Percentiles rank a stretch among this genome's conserved stretches.
Conservation (phyloP, 2,113 vertebrate genomes). For the Merops nubicus region DNA sequence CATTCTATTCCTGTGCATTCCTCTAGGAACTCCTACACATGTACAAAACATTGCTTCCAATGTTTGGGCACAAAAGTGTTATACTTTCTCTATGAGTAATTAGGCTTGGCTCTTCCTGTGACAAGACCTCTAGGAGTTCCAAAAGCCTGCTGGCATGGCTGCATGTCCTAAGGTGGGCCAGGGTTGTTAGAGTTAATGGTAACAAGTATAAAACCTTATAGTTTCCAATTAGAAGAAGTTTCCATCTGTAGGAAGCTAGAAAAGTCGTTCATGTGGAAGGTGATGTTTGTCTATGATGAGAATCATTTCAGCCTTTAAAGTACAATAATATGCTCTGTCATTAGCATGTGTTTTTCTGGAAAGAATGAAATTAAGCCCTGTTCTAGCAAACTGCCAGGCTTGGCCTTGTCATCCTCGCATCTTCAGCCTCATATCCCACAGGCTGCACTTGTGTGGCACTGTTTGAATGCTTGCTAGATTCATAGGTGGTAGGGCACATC, state of each 20-base stretch:
- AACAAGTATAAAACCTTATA: background rate
- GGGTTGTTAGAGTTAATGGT: background rate
- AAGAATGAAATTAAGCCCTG: background rate
- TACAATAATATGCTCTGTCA: accelerated
- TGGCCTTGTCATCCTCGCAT: background rate
- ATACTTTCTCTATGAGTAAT: background rate
- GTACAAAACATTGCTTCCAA: background rate
- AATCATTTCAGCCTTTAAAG: background rate
- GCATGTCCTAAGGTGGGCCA: background rate
- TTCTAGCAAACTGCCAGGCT: background rate
- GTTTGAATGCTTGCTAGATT: background rate
- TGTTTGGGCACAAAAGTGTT: background rate
- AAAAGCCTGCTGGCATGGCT: background rate
- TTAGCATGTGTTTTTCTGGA: background rate
- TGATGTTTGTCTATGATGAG: background rate
- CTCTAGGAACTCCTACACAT: background rate
- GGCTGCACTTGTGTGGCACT: background rate
- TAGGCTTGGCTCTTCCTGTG: background rate
- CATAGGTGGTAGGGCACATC: background rate
- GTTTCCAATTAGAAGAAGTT: background rate
- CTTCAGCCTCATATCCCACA: background rate
- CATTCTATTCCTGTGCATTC: background rate
- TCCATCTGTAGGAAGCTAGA: background rate
- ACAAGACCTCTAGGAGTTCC: background rate
- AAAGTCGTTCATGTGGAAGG: background rate